Evolutionary conservation across 2,888 invertebrate genomes (phyloP).

Genomic region (Sepiola atlantica): DNA sequence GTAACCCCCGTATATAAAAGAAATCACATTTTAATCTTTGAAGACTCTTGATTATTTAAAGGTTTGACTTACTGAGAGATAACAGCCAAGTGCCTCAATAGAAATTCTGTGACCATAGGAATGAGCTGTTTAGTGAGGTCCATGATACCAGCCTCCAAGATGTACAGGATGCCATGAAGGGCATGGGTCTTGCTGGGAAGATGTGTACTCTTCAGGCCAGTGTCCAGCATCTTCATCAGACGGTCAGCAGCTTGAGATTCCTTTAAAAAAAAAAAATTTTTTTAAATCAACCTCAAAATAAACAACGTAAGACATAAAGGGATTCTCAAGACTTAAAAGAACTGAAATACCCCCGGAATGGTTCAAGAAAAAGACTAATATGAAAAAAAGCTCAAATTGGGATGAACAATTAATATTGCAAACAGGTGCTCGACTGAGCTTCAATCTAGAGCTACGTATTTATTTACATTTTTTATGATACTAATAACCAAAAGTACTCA

Average conservation of each 20-base stretch:
- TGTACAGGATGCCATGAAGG: conserved; percentile 81
- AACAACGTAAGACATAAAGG: background rate
- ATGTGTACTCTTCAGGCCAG: conserved; percentile 80
- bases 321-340: background rate
- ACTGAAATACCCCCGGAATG: background rate
- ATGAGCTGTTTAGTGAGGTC: conserved; percentile 71
- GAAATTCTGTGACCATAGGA: conserved; percentile 73
- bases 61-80: conserved; percentile 70
- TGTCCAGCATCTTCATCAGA: conserved; percentile 79
- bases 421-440: too few relatives aligned
- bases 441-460: too few relatives aligned
- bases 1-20: too few relatives aligned
- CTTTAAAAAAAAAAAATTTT: conserved; percentile 63
- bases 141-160: conserved; percentile 78
- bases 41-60: too few relatives aligned
- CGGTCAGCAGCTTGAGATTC: conserved; percentile 79
- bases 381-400: too few relatives aligned
- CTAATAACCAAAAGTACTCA: too few relatives aligned
- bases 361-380: too few relatives aligned
- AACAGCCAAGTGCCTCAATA: conserved; percentile 71
- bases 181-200: conserved; percentile 80
- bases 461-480: too few relatives aligned
- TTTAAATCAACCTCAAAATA: too few relatives aligned
- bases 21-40: too few relatives aligned
- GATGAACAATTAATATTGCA: too few relatives aligned